Evolutionary conservation across 2,888 invertebrate species (phyloP), one percentile per base, ranked within the genome.

Genomic region (Apantesis nais): DNA sequence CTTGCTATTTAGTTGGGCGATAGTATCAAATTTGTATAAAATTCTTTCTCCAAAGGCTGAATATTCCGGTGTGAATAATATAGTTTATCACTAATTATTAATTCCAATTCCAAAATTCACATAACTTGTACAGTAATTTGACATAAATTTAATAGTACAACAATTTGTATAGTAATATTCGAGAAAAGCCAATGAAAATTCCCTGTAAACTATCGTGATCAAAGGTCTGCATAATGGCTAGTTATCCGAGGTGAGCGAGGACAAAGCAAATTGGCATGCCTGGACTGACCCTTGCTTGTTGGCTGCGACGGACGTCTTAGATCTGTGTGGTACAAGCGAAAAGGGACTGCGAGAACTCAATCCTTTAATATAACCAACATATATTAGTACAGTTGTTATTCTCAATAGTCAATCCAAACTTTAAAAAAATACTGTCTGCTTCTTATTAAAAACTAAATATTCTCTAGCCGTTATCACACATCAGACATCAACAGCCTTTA

Each of bases 241-340:
- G 78, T 83, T 83, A 81, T 80, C 81, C 80, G 83, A 81, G 79
- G 83, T 80, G 81, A 81, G 83, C 78, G 76, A 83, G 86, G 86
- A 85, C 85, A 84, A 85, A 83, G 89, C 86, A 89, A 89, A 90
- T 90, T 90, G 90, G 85, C 90, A 82, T 82, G 83, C 84, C 85
- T 83, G 78, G 83, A 69, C 85, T 87, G 88, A 89, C 91, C 92
- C 90, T 88, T 87, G 89, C 90, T 88, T 85, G 86, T 85, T 88
- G 89, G 86, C 86, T 76, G 75, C 73, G 68, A 69, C 82, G 83
- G 83, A 75, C 84, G 83, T 87, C 87, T 86, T 83, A 79, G 44
- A 66, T 67, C 66, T 61, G 67, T 11, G 39, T 77, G 87, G 82
- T 16, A 4, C 75, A 83, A 87, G 76, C 9, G 1, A 70, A 0